Evolutionary conservation across 2,113 vertebrate genomes (phyloP).

Genomic region (Fukomys damarensis): DNA sequence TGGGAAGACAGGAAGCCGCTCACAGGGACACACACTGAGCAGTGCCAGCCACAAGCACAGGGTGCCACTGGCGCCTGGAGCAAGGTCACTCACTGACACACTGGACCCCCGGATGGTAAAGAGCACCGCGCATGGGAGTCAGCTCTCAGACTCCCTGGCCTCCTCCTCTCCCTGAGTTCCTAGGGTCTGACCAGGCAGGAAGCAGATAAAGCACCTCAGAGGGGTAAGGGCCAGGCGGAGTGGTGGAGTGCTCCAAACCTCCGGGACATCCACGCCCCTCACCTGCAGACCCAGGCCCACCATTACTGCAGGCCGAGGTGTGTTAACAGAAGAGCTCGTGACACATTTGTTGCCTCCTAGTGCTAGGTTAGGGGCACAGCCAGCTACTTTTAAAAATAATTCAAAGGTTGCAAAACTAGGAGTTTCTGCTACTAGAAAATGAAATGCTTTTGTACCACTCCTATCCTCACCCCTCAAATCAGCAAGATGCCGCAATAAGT

Average conservation of each 20-base stretch:
- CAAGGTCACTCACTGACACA: neutral
- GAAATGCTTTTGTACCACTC: neutral
- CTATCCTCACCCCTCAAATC: neutral
- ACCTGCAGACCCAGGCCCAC: neutral
- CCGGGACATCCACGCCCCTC: neutral
- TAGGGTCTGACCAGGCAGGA: neutral
- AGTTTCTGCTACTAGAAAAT: neutral
- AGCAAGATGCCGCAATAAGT: neutral
- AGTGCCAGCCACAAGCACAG: neutral
- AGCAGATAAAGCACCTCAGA: neutral
- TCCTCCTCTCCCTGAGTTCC: neutral
- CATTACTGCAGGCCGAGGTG: neutral
- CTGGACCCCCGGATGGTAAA: neutral
- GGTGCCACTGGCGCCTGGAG: no score
- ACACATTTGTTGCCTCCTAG: neutral
- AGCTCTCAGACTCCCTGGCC: neutral
- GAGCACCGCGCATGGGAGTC: rapidly evolving
- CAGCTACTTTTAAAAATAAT: neutral
- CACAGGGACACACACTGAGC: neutral
- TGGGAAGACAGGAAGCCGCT: neutral
- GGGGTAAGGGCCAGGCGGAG: no score
- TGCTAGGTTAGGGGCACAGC: neutral
- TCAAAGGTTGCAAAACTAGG: neutral
- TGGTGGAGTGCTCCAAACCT: neutral
- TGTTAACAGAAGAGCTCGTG: neutral